Base-by-base conservation (phyloP, 2,113 vertebrate species). In the Esox niger region DNA sequence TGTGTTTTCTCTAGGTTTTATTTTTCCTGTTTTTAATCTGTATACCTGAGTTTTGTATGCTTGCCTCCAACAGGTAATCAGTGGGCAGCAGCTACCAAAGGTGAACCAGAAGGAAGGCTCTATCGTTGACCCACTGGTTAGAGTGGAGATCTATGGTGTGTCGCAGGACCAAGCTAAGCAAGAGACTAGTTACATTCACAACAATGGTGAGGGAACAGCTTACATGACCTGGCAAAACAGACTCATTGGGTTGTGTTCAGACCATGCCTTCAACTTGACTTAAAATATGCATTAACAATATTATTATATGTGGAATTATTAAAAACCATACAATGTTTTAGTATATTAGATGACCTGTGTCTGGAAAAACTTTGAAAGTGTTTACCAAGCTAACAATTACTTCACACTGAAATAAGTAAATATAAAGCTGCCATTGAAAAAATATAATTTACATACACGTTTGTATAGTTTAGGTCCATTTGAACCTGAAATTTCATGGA, bases 51-150 rank as follows among this genome's bases (percentile, higher is more conserved):
- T 52, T 17, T 66, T 66, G 20, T 13, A 17, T 49, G 43, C n/a
- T 23, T 15, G 25, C 52, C 25, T 6, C 13, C 77, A 57, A 60
- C 86, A 99, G 97, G 91, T 99, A 61, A 96, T 99, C 72, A 99
- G 97, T 0, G 97, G 95, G 43, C 97, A 99, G 82, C 95, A 95
- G 79, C 91, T 98, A 2, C 97, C 96, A 58, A 98, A 99, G 82
- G 91, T 95, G 71, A 93, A 91, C 64, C 93, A 91, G 85, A 98
- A 96, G 80, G 94, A 94, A 0, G 90, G 84, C 56, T 93, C 93
- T 1, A 90, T 99, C 17, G 93, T 96, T 0, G 96, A 99, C 75
- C 97, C 97, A 0, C 77, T 99, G 73, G 97, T 99, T 71, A 91
- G 93, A 1, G 95, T 98, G 79, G 94, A 98, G 81, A 90, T 99